phyloP scores from a whole-genome alignment of 2,113 vertebrate species.

The Tympanuchus pallidicinctus region DNA sequence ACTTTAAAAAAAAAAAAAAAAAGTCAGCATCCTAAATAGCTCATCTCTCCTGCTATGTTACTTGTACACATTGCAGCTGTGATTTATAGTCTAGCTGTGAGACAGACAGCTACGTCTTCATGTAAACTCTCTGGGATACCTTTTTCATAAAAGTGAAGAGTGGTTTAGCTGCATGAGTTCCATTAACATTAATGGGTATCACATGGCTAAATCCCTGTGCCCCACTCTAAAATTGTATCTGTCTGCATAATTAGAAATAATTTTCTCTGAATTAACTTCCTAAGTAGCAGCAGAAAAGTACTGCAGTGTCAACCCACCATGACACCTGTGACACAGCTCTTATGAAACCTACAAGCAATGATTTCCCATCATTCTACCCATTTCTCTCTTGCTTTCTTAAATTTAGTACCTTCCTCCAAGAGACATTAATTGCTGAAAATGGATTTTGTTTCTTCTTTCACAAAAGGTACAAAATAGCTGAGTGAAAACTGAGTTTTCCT shows the following conservation, averaged over 20 bases:
- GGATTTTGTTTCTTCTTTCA: background rate
- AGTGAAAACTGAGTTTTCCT: background rate
- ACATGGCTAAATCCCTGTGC: conserved; percentile 28
- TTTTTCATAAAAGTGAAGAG: background rate
- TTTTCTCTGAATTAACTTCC: conserved; percentile 41
- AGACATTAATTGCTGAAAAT: background rate
- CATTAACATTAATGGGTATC: conserved; percentile 59
- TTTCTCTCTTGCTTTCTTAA: background rate
- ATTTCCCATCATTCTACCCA: background rate
- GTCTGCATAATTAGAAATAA: conserved; percentile 42
- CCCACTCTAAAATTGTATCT: conserved; percentile 1
- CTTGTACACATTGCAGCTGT: background rate
- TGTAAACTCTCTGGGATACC: conserved; percentile 33
- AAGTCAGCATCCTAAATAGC: background rate
- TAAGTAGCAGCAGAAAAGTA: background rate
- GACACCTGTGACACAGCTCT: background rate
- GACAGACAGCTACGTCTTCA: conserved; percentile 4
- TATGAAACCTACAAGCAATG: background rate
- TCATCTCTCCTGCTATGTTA: background rate
- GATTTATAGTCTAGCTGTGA: conserved; percentile 41
- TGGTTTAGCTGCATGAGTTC: conserved; percentile 28
- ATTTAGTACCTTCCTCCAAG: background rate
- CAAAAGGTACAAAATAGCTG: background rate
- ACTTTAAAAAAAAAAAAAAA: background rate
- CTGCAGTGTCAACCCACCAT: background rate